A percentile compares a stretch with the other conserved stretches of the same genome.
Conservation (phyloP, 2,113 vertebrate genomes). For the Phylloscopus whistleri region DNA sequence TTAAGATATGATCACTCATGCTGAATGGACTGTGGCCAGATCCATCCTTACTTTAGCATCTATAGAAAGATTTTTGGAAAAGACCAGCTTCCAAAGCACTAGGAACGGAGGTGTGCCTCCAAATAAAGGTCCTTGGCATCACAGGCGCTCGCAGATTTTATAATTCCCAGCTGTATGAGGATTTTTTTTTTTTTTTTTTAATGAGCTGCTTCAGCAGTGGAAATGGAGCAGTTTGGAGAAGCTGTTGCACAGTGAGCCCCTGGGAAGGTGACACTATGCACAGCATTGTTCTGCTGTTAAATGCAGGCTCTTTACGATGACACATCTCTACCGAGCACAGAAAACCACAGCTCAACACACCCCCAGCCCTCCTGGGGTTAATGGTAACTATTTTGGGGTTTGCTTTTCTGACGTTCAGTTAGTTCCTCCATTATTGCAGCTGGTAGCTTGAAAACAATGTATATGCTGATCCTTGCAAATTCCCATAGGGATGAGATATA, state of each 20-base stretch:
- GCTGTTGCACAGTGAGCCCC: constrained; percentile 7
- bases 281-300: neutral
- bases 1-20: constrained; percentile 22
- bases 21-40: constrained; percentile 23
- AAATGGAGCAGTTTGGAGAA: constrained; percentile 9
- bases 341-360: neutral
- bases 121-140: constrained; percentile 5
- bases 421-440: neutral
- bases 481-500: neutral
- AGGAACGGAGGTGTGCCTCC: neutral
- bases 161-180: constrained; percentile 18
- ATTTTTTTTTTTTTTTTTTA: neutral
- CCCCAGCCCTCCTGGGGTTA: neutral
- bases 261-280: constrained; percentile 26
- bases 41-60: neutral
- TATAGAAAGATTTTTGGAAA: constrained; percentile 30
- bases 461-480: neutral
- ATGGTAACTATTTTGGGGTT: neutral
- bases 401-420: neutral
- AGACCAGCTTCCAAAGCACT: neutral
- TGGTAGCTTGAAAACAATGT: neutral
- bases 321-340: neutral
- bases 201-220: neutral
- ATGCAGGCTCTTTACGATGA: neutral
- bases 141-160: neutral